Base-by-base conservation (phyloP, 2,113 vertebrate genomes). In the Mirounga angustirostris region DNA sequence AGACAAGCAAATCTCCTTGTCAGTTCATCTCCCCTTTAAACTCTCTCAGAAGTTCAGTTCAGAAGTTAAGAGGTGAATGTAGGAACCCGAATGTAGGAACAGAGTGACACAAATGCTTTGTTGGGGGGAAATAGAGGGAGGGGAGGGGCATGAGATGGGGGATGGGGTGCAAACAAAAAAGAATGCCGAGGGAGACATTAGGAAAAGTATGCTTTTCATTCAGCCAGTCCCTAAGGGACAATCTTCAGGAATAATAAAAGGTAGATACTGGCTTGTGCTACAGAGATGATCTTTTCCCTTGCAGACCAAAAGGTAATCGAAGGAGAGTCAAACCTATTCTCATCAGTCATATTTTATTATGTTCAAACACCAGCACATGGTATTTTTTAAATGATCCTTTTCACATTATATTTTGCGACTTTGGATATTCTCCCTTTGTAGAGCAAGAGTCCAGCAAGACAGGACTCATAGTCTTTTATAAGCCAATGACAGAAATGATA, bases 1-100 rank as follows among this genome's bases (percentile, higher is more conserved):
- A 98, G 98, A 98, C 97, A 97, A 98, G 97, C 71, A 97, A 96
- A 98, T 98, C 98, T 98, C 97, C 97, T 98, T 98, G 98, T 98
- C 97, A 85, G 96, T 96, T 96, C 92, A 97, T 95, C 97, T 98
- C 97, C 96, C 97, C 97, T 99, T 98, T 96, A 95, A 98, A 97
- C 78, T 88, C 83, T 89, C 98, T 97, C 52, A 69, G 86, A 97
- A 98, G 97, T 97, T 97, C 94, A 97, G 74, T 88, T 97, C 94
- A 97, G 69, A 97, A 98, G 95, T 97, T 97, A 98, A 97, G 40
- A 92, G 4, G n/a, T 11, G 40, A 40, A 40, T 40, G 40, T 40
- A 40, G 40, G 40, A 40, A 84, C 88, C 26, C 65, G 97, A 96
- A 94, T 26, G 28, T 50, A 83, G 24, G 33, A 3, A 28, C 28